A percentile compares a stretch with the other conserved stretches of the same genome.
phyloP scores from a whole-genome alignment of 1,140 invertebrate species.

The Olivierus martensii region DNA sequence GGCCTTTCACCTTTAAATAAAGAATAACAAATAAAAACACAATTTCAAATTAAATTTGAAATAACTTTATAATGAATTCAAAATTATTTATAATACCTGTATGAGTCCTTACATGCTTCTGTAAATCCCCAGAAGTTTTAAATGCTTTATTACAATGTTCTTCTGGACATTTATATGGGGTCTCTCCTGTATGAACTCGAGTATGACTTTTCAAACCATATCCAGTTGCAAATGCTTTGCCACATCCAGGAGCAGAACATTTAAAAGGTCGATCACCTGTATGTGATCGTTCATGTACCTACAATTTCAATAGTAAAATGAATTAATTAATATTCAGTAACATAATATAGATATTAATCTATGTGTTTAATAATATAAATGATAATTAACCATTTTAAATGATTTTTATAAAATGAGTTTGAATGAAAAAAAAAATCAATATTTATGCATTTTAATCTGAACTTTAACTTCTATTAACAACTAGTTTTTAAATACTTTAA shows the following conservation, averaged over 20 bases:
- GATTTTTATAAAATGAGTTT: no score
- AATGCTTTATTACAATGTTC: slow-evolving; percentile 42
- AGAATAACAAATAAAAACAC: not conserved
- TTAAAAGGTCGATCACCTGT: slow-evolving; percentile 25
- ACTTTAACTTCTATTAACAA: no score
- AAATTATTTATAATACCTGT: slow-evolving; percentile 35
- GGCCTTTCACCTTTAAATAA: slow-evolving; percentile 41
- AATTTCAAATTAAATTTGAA: not conserved
- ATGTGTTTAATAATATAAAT: no score
- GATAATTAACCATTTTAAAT: no score
- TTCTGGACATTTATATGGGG: slow-evolving; percentile 46
- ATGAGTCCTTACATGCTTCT: slow-evolving; percentile 52
- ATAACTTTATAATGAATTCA: not conserved
- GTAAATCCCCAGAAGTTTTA: slow-evolving; percentile 54
- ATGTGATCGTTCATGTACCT: slow-evolving; percentile 44
- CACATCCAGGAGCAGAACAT: slow-evolving; percentile 36
- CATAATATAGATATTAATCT: no score
- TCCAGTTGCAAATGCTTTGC: slow-evolving; percentile 50
- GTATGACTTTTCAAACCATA: slow-evolving; percentile 52
- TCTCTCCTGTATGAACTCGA: slow-evolving; percentile 52
- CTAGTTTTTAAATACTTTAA: no score
- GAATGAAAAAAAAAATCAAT: no score
- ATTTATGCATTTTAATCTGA: no score
- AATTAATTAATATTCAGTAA: no score
- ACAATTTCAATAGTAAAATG: no score